Base-by-base conservation (phyloP, 2,113 vertebrate species). In the Perognathus longimembris region DNA sequence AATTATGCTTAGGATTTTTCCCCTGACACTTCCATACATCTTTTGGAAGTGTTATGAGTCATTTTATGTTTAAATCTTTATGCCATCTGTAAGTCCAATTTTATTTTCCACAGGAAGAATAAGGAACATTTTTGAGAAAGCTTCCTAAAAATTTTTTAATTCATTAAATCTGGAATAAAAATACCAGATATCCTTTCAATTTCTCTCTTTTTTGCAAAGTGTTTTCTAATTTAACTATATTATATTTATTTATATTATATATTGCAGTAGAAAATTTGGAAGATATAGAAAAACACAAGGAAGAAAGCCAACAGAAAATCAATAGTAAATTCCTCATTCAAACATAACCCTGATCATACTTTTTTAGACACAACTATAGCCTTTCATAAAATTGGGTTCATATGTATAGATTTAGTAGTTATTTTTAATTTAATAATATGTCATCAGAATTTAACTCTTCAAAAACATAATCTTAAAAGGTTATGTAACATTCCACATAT, bases 61-160 rank as follows among this genome's bases (percentile, higher is more conserved):
- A 92, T 67, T 93, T 82, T 42, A 81, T 85, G 69, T 63, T 82
- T 85, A 77, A 78, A 83, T 73, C 74, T 89, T 63, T 63, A 82
- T 83, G 28, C 80, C 85, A 93, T 93, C 92, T 89, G 76, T 50
- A 85, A 94, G 42, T 77, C 59, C 71, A 66, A 64, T 89, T 95
- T 94, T 91, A 83, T 70, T 85, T 95, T 79, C 38, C 40, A 83
- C 85, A 85, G 90, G 85, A 95, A 93, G 61, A 85, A 92, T 57
- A 67, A 88, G 42, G 42, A 32, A 78, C 66, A 81, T 42, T 85
- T 78, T 73, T 69, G 21, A 71, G 76, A 87, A 92, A 26, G 36
- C 57, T 78, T 59, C 64, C 82, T 74, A 94, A 91, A 93, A 91
- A 89, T 34, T 75, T 91, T 82, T 66, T 40, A 94, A 89, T 66